These are phyloP conservation scores for Sinocyclocheilus grahami DNA, from an alignment of 2,113 vertebrate genomes.

Conservation along the genomic window DNA sequence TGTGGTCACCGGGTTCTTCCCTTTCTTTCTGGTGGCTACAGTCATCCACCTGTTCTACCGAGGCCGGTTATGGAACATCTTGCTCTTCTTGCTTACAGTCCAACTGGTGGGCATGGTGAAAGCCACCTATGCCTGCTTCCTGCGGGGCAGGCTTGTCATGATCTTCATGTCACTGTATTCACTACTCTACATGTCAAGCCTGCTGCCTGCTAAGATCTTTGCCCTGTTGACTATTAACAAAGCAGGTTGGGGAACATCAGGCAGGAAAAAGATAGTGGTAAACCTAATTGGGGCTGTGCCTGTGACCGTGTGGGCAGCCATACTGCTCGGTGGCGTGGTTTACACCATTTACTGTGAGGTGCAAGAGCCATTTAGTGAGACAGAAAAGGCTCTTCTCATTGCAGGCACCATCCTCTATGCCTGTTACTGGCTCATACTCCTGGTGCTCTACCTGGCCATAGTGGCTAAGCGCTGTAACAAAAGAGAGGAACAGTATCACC, in stretches of 20 bases:
- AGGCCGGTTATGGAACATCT: slow-evolving; percentile 95
- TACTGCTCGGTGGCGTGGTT: slow-evolving; percentile 90
- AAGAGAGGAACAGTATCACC: slow-evolving; percentile 86
- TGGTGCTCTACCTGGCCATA: slow-evolving; percentile 88
- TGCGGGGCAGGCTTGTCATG: slow-evolving; percentile 93
- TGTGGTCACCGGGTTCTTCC: slow-evolving; percentile 97
- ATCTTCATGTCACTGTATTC: slow-evolving; percentile 99
- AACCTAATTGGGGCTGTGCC: slow-evolving; percentile 95
- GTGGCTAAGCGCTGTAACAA: slow-evolving; percentile 91
- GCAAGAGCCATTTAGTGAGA: slow-evolving; percentile 88
- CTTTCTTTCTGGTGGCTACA: slow-evolving; percentile 95
- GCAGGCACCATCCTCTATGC: slow-evolving; percentile 87
- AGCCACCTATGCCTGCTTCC: slow-evolving; percentile 94
- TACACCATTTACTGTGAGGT: slow-evolving; percentile 95
- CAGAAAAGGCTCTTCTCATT: slow-evolving; percentile 87
- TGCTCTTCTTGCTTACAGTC: slow-evolving; percentile 93
- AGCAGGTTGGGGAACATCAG: slow-evolving; percentile 96
- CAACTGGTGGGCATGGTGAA: slow-evolving; percentile 97
- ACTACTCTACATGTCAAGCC: slow-evolving; percentile 97
- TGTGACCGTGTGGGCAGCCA: slow-evolving; percentile 88
- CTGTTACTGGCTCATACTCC: slow-evolving; percentile 93
- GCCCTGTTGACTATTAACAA: slow-evolving; percentile 98
- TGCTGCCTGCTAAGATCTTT: slow-evolving; percentile 94
- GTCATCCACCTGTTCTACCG: slow-evolving; percentile 98
- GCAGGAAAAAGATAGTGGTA: slow-evolving; percentile 89